Conservation (phyloP, 2,888 invertebrate genomes). For the Therioaphis trifolii region DNA sequence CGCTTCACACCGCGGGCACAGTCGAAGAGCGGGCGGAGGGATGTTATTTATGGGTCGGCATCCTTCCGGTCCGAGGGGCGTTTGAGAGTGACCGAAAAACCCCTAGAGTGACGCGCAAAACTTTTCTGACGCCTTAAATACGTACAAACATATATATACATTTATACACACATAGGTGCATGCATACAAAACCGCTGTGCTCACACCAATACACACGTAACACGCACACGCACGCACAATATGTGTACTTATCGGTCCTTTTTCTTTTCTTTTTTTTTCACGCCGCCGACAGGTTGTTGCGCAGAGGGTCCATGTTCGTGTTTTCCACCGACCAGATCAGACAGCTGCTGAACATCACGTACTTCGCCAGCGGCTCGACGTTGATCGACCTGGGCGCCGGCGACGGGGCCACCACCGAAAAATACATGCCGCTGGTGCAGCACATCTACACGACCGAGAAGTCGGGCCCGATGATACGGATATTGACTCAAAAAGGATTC, state of each 20-base stretch:
- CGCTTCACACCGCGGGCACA: not conserved
- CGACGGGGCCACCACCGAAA: constrained; percentile 91
- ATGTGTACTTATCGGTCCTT: constrained; percentile 62
- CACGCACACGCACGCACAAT: not conserved
- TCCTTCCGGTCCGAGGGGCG: constrained; percentile 17
- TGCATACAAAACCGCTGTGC: not conserved
- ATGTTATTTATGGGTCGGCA: constrained; percentile 7
- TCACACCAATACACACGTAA: not conserved
- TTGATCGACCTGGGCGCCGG: constrained; percentile 79
- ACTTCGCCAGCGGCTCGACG: constrained; percentile 66
- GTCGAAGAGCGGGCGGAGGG: not conserved
- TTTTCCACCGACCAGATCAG: constrained; percentile 86
- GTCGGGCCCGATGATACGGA: constrained; percentile 86
- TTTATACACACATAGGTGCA: not conserved
- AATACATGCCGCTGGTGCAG: constrained; percentile 80
- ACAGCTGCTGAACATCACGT: constrained; percentile 72
- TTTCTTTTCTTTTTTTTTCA: constrained; percentile 64
- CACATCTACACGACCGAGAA: constrained; percentile 90
- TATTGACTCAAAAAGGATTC: constrained; percentile 81
- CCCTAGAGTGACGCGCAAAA: not conserved
- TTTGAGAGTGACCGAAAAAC: constrained; percentile 5
- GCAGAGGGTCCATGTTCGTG: constrained; percentile 97
- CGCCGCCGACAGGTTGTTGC: constrained; percentile 76
- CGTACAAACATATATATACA: not conserved
- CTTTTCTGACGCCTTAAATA: not conserved